Base-by-base conservation (phyloP, 2,888 invertebrate genomes). In the Eledona agricola region DNA sequence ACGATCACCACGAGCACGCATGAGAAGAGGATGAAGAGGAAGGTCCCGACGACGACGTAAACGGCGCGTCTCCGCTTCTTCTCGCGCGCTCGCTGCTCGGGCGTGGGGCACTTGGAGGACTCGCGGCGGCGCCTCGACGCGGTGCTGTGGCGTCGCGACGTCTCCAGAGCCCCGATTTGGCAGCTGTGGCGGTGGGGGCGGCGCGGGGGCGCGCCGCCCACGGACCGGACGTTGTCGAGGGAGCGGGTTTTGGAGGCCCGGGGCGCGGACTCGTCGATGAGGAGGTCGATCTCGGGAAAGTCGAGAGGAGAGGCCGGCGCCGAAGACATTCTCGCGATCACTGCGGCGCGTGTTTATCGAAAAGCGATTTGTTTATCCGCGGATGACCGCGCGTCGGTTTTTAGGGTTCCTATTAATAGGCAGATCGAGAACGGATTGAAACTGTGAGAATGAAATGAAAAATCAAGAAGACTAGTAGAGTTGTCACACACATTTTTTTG, bases 1-100 rank as follows among this genome's bases (percentile, higher is more conserved):
- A 90, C 83, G 71, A 90, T 83, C 71, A 90, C 88, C 67, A 87
- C 87, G 69, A 89, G 83, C 58, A 89, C 83, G 66, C 89, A 86
- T 52, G 88, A 85, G 67, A 85, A 80, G 62, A 86, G 83, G 67
- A 90, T 80, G 73, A 89, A 86, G 75, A 87, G 78, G 77, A 89
- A 88, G 19, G 86, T 86, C 19, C 83, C 86, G 60, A 88, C 81
- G 52, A 89, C 84, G 65, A 87, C 83, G 67, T 84, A 85, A 37
- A 87, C 87, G 62, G 88, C 84, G 62, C 84, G 83, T 51, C 85
- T 84, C 57, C 88, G 80, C 55, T 86, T 81, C 34, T 85, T 83
- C 65, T 86, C 85, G 67, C 85, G 84, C 61, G 83, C 81, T 56
- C 73, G 72, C 28, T 69, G 60, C 25, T 65, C 61, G 2, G 35